Evolutionary conservation across 2,113 vertebrate genomes (phyloP), one percentile per base, ranked within the genome.

Genomic region (Eudorcas thomsonii): DNA sequence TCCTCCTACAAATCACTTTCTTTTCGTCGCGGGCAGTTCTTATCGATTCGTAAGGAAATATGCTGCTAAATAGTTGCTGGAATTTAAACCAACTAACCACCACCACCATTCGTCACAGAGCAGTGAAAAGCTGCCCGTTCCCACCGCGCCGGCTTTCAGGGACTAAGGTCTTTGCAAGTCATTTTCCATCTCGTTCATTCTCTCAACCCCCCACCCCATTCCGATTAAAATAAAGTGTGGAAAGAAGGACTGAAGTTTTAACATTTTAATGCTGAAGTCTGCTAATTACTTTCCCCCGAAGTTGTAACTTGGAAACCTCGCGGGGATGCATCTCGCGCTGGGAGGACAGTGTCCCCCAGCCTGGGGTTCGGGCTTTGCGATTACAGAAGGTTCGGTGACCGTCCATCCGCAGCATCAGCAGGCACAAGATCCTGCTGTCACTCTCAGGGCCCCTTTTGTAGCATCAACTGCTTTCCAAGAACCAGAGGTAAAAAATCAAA

Each of bases 401-500:
- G 96, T 96, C 95, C 96, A 96, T 96, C 94, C 5, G 95, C 91
- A 28, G 92, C 95, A 97, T 98, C 96, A 98, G 98, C 96, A 98
- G 95, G 98, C 98, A 98, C 97, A 94, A 97, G 95, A 96, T 96
- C 98, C 98, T 45, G 93, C 97, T 55, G 97, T 95, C 98, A 95
- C 98, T 97, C 97, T 98, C 92, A 97, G 95, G 97, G 98, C 98
- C 98, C 96, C 97, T 97, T 98, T 98, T 96, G 96, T 97, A 98
- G 96, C 98, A 96, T 96, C 97, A 83, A 87, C 94, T 97, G 98
- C 97, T 94, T 97, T 98, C 94, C 96, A 97, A 97, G 91, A 84
- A 94, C 97, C 67, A 67, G 91, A 97, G 86, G 45, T 82, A 93
- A 98, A 98, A 98, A 95, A 82, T 59, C 60, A 86, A 80, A 89